Conservation (phyloP, 2,113 vertebrate genomes). For the Alligator mississippiensis region DNA sequence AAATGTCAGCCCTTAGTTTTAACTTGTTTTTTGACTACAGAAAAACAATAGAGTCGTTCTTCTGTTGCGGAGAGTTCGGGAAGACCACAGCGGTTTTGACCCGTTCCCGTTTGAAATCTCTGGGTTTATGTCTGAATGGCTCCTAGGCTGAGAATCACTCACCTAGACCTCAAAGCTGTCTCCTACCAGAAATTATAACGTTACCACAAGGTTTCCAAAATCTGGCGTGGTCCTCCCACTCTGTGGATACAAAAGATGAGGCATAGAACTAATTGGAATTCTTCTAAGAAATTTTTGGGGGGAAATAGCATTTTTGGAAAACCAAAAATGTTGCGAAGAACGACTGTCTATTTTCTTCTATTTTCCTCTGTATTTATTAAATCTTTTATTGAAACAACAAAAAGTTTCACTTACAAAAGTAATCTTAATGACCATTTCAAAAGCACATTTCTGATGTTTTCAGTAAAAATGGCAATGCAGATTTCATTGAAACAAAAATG, state of each 20-base stretch:
- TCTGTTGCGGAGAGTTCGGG: no score
- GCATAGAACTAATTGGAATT: background rate
- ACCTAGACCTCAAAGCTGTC: background rate
- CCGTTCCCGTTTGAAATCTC: no score
- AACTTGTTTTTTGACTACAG: no score
- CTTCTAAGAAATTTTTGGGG: background rate
- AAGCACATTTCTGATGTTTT: background rate
- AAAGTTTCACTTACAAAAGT: background rate
- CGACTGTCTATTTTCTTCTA: background rate
- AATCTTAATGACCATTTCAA: background rate
- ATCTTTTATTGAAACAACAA: slow-evolving; percentile 1
- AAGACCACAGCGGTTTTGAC: no score
- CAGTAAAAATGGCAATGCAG: background rate
- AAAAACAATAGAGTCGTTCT: no score
- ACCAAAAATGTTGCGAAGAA: no score
- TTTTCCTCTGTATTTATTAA: background rate
- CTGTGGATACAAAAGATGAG: background rate
- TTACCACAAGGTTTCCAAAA: slow-evolving; percentile 1
- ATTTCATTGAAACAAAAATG: background rate
- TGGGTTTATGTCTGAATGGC: no score
- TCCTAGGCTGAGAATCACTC: background rate
- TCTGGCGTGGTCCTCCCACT: background rate
- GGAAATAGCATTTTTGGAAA: background rate
- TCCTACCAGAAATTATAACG: slow-evolving; percentile 60
- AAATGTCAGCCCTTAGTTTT: no score